Base-by-base conservation (phyloP, 2,113 vertebrate species). In the Amblyopsis rosae region DNA sequence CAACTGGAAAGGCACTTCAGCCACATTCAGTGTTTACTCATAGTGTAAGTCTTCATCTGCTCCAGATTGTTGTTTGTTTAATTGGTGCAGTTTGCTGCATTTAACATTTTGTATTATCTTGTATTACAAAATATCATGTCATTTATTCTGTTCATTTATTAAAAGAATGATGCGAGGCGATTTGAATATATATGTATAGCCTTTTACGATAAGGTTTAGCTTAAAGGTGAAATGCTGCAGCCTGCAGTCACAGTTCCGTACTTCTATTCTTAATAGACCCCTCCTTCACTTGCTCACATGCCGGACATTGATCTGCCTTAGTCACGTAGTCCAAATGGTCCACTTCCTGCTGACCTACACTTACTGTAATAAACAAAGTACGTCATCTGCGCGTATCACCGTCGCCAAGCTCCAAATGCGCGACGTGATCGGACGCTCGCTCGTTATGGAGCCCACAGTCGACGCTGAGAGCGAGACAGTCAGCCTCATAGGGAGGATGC, bases 1-100 rank as follows among this genome's bases (percentile, higher is more conserved):
- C 84, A 86, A 79, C 77, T 90, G 82, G 80, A 90, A 87, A 85
- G 72, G 73, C 84, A 84, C 74, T 82, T 81, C 72, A 50, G 72
- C 80, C 81, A 75, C 71, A 77, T 84, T 83, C 70, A 68, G 70
- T 66, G 19, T 79, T 82, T 72, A 59, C 82, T 72, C 67, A 59
- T 79, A 85, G 71, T 76, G 79, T 76, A 35, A 32, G 76, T 82
- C 80, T 80, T 84, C 74, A 84, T 81, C 81, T 26, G 33, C 57
- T 70, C 46, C 58, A 57, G 64, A 33, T 60, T 80, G 62, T 9
- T 16, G 15, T 12, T 79, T 60, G 72, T 86, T 84, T 84, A 45
- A 84, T 84, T 77, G 79, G 81, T 78, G 71, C 75, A 66, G 79
- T 87, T 89, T 69, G 70, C 61, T 78, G 61, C 51, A 35, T 75